Evolutionary conservation across 2,113 vertebrate genomes (phyloP).

Genomic region (Orycteropus afer): DNA sequence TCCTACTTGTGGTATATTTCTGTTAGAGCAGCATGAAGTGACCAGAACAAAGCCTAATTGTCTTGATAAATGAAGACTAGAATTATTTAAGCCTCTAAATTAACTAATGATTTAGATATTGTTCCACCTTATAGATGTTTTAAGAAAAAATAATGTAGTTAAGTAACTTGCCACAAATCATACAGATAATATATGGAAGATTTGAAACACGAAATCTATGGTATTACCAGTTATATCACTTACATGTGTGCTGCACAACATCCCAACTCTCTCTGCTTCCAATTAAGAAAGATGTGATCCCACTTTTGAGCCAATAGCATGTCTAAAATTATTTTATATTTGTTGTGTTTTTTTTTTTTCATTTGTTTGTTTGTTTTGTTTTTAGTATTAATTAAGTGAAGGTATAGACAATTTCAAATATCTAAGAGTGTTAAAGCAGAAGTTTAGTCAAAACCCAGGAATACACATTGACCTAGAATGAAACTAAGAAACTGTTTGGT

Average conservation of each 20-base stretch:
- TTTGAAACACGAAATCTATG: neutral
- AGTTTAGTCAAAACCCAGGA: neutral
- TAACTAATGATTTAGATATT: neutral
- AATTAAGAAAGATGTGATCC: neutral
- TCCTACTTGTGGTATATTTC: too few species aligned
- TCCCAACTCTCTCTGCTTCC: neutral
- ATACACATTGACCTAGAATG: neutral
- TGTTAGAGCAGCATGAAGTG: too few species aligned
- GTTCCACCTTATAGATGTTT: neutral
- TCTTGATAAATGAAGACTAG: too few species aligned
- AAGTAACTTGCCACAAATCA: neutral
- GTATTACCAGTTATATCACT: neutral
- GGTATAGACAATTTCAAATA: neutral
- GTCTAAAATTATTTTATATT: neutral
- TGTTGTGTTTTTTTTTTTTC: neutral
- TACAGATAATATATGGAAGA: neutral
- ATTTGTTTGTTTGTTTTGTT: too few species aligned
- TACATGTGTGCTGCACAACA: neutral
- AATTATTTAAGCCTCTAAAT: neutral
- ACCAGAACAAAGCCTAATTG: too few species aligned
- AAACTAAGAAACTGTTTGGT: neutral
- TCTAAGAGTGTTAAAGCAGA: neutral
- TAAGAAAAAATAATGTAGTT: neutral
- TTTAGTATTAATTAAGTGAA: neutral
- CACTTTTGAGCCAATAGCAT: neutral